Base-by-base conservation (phyloP, 1,140 invertebrate genomes). In the Scaptomyza graminum region DNA sequence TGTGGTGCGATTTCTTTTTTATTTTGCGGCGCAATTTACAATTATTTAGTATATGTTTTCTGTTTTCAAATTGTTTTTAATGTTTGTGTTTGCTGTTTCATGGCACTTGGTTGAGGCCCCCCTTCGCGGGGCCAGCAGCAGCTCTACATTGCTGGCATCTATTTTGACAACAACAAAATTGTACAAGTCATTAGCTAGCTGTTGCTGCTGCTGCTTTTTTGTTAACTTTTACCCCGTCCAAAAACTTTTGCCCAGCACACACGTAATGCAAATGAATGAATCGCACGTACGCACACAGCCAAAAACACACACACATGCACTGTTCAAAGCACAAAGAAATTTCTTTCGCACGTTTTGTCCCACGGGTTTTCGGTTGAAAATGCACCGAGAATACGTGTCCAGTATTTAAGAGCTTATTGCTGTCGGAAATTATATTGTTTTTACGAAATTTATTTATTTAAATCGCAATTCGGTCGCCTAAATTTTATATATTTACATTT, bases 231-330 rank as follows among this genome's bases (percentile, higher is more conserved):
- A 74, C 31, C 54, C 65, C 43, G 60, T 64, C 46, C 43, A 60
- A 67, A 73, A 46, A 12, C 11, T 22, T 69, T 69, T 68, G 61
- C 49, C 55, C 69, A 72, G 56, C 68, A 71, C 47, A 74, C 78
- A 85, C 82, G 82, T 85, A 85, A 87, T 87, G 64, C 65, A 81
- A 81, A 82, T 83, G 79, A 85, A 87, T 85, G 74, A 80, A 79
- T 77, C 74, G 57, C 59, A 74, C 71, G 65, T 69, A 74, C 57
- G 52, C 63, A 77, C 72, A 78, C 74, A 69, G 49, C 63, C 65
- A 76, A 57, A 43, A 41, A 78, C 72, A 74, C 15, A 71, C 74
- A 60, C 76, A 79, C 76, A 74, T 55, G 63, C 54, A 70, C 49
- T 46, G 39, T n/a, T n/a, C 37, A 41, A n/a, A n/a, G 15, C 25